phyloP scores from a whole-genome alignment of 53 echinoderm and acorn worm genomes.

The Paracentrotus lividus region DNA sequence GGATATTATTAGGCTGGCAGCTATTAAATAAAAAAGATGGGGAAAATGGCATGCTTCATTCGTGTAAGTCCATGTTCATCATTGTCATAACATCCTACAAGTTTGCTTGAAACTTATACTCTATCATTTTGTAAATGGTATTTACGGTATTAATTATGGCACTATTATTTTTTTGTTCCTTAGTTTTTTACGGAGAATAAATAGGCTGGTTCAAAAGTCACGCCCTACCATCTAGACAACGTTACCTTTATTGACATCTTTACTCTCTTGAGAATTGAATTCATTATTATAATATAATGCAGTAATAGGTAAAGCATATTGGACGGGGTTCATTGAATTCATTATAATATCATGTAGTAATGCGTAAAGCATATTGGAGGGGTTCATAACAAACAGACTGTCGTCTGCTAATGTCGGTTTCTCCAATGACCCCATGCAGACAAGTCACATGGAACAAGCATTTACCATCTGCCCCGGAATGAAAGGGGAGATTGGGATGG shows the following conservation, averaged over 20 bases:
- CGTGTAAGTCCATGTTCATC: background rate
- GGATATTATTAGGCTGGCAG: background rate
- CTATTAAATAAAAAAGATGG: background rate
- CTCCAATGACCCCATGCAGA: background rate
- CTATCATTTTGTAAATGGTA: background rate
- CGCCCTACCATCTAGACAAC: background rate
- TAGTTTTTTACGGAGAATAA: background rate
- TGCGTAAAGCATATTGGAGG: background rate
- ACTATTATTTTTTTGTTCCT: background rate
- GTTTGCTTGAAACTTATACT: no score
- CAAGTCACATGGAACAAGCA: background rate
- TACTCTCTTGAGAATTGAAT: background rate
- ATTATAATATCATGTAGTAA: background rate
- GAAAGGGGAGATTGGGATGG: background rate
- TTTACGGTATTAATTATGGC: background rate
- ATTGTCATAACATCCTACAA: no score
- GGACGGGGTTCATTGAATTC: conserved; percentile 31
- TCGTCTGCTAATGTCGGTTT: background rate
- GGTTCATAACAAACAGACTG: conserved; percentile 36
- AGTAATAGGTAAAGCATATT: background rate
- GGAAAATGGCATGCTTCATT: background rate
- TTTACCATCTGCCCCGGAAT: background rate
- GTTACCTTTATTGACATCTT: background rate
- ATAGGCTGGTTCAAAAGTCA: background rate
- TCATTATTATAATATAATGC: background rate